phyloP scores from a whole-genome alignment of 2,888 invertebrate species.

The Rhyacophila evoluta region DNA sequence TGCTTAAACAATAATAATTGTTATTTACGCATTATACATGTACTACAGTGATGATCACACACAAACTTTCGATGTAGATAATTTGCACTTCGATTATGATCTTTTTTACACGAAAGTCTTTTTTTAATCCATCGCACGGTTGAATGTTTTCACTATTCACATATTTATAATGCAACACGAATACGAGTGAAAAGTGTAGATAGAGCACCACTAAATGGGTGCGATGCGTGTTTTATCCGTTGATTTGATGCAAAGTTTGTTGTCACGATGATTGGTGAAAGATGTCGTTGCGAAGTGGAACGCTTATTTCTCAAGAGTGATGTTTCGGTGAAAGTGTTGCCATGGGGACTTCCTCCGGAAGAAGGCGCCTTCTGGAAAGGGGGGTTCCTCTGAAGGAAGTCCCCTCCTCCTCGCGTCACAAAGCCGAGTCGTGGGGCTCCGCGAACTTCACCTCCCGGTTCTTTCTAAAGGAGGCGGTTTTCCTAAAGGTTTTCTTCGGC shows the following conservation, averaged over 20 bases:
- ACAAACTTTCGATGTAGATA: constrained; percentile 4
- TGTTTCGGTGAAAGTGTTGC: constrained; percentile 48
- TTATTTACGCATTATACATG: not conserved
- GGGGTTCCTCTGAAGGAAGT: constrained; percentile 63
- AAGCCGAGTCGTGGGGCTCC: constrained; percentile 60
- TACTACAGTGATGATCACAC: not conserved
- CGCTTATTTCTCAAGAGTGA: constrained; percentile 34
- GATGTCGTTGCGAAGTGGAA: not conserved
- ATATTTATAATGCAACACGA: not conserved
- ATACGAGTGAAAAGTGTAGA: not conserved
- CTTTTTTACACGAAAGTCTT: not conserved
- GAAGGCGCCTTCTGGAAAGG: constrained; percentile 62
- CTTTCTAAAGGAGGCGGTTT: constrained; percentile 66
- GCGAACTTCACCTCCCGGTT: constrained; percentile 70
- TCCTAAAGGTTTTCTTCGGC: constrained; percentile 61
- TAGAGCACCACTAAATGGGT: not conserved
- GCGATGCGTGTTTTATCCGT: not conserved
- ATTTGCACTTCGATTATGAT: not conserved
- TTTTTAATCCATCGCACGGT: not conserved
- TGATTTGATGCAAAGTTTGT: not conserved
- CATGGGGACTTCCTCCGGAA: constrained; percentile 69
- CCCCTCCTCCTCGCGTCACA: constrained; percentile 68
- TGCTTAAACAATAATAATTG: not conserved
- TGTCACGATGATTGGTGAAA: not conserved
- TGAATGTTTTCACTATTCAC: not conserved